phyloP scores from a whole-genome alignment of 2,888 invertebrate species.

The Nephrotoma appendiculata region DNA sequence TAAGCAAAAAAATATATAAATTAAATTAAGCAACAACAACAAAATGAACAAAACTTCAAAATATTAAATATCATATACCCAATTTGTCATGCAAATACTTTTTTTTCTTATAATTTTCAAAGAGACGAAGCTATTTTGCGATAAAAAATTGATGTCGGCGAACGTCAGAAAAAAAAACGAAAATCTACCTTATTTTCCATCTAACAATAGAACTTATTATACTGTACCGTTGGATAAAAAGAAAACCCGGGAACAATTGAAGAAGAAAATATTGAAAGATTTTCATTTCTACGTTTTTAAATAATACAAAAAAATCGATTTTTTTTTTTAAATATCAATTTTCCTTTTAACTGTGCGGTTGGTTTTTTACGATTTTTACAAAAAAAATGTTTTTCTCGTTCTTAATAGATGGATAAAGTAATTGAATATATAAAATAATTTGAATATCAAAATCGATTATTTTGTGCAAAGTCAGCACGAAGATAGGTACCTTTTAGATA shows the following conservation, averaged over 20 bases:
- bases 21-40: neutral
- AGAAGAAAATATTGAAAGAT: neutral
- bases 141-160: neutral
- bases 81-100: neutral
- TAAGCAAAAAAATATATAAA: neutral
- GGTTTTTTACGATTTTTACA: neutral
- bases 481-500: neutral
- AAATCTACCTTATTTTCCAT: neutral
- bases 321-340: neutral
- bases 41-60: neutral
- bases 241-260: neutral
- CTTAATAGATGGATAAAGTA: neutral
- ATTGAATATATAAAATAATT: neutral
- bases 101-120: neutral
- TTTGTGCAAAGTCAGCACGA: neutral
- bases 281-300: neutral
- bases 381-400: neutral
- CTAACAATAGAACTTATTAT: neutral
- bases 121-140: neutral
- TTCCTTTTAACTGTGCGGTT: neutral
- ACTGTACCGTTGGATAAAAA: neutral
- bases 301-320: neutral
- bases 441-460: neutral
- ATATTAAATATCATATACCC: neutral
- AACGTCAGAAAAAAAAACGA: neutral